A percentile compares a stretch with the other conserved stretches of the same genome.
phyloP scores from a whole-genome alignment of 2,113 vertebrate species.

The Bujurquina vittata region DNA sequence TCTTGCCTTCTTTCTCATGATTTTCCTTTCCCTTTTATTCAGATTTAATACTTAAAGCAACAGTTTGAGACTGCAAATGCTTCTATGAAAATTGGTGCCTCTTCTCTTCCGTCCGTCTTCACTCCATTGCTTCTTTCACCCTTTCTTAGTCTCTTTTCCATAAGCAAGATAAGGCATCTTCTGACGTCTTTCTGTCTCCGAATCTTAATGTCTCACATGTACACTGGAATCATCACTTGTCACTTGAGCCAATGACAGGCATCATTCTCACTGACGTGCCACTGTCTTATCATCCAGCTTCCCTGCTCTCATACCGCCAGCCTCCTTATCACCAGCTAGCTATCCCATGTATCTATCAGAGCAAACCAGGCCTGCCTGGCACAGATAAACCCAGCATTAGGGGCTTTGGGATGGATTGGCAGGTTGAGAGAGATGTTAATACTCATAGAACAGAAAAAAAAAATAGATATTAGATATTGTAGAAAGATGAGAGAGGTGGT shows the following conservation, averaged over 20 bases:
- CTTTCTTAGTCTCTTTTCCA: not conserved
- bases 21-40: not conserved
- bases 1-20: not conserved
- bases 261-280: conserved; percentile 51
- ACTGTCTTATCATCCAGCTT: conserved; percentile 57
- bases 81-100: not conserved
- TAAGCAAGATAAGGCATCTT: not conserved
- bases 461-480: conserved; percentile 25
- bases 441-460: conserved; percentile 26
- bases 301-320: conserved; percentile 32
- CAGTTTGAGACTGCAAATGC: not conserved
- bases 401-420: conserved; percentile 43
- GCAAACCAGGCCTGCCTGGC: conserved; percentile 66
- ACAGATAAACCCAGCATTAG: conserved; percentile 59
- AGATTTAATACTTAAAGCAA: not conserved
- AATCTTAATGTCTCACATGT: conserved; percentile 23
- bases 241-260: conserved; percentile 49
- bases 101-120: not conserved
- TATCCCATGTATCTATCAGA: conserved; percentile 64
- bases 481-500: conserved; percentile 1
- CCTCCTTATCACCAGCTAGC: conserved; percentile 45
- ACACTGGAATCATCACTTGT: conserved; percentile 45
- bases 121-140: not conserved
- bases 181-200: not conserved
- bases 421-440: conserved; percentile 44